Base-by-base conservation (phyloP, 2,888 invertebrate genomes). In the Melieria omissa region DNA sequence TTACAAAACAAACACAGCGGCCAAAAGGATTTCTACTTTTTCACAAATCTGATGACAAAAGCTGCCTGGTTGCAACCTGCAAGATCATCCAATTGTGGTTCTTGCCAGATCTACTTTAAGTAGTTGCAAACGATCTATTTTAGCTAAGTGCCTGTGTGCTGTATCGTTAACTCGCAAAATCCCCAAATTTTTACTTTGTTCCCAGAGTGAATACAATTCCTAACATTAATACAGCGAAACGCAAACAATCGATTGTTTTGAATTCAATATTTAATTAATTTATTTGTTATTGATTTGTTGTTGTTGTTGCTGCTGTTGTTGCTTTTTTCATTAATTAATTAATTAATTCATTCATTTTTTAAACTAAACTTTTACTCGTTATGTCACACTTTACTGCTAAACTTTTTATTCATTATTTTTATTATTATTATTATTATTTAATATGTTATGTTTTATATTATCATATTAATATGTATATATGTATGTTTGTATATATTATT, bases 321-420 rank as follows among this genome's bases (percentile, higher is more conserved):
- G 29, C 58, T 71, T 72, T 72, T 60, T 65, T 68, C 55, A 68
- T 70, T 72, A 73, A 60, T 16, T 46, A 68, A 62, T 65, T 65
- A 71, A 70, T 73, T 67, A 14, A 67, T 68, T 62, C 12, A 62
- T 52, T 54, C n/a, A 57, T 10, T 57, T n/a, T 73, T 74, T 77
- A 73, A 70, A 65, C 66, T 73, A 65, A 68, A 49, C n/a, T 64
- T 66, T 70, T 58, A 49, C 63, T 65, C 52, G 60, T 62, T 58
- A 66, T 73, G 65, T 49, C 66, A 71, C 67, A 57, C 58, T 58
- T 70, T 70, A 55, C 47, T 41, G 41, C 66, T 67, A 71, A 66
- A 49, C 54, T 68, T 70, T 67, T n/a, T 78, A 75, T 75, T 71
- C 42, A 61, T 72, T 71, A 45, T 47, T 7, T 49, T 68, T 60